Base-by-base conservation (phyloP, 2,888 invertebrate genomes). In the Ischnura elegans region DNA sequence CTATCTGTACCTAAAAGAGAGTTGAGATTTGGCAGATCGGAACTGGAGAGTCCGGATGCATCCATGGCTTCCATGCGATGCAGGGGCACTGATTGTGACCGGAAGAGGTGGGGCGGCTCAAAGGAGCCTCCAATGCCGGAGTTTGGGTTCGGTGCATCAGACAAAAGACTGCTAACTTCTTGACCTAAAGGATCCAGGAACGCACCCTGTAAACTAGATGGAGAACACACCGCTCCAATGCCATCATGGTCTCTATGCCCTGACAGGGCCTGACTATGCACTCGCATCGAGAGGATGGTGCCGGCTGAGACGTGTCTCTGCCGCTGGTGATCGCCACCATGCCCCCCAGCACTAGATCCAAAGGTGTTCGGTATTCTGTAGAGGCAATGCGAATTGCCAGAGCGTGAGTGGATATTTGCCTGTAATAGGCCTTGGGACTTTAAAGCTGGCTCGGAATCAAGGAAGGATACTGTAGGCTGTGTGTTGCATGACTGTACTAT, bases 41-140 rank as follows among this genome's bases (percentile, higher is more conserved):
- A 93, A 45, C 93, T 93, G 25, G 94, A 90, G 42, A 90, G 13
- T 86, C 84, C 94, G 42, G 93, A 94, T 94, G 85, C 43, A 90
- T 90, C 90, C 43, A 43, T 43, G 43, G 96, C 95, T 25, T 95
- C 95, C 95, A 97, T 97, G 94, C 97, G 97, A 95, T 97, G 97
- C 42, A 98, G 96, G 0, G 98, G 98, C 93, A 98, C 98, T 25
- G 98, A 98, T 95, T 98, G 98, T 13, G 98, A 98, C 93, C 98
- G 96, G 94, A 94, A 95, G 94, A 87, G 95, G 94, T 94, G 95
- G 93, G 93, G 93, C 42, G 93, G 93, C 25, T 94, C 76, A 43
- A 94, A 47, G 16, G 76, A 61, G 61, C 93, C 93, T 47, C 66
- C 94, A 87, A 93, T 36, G 93, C 86, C 46, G 86, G 93, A 47